Evolutionary conservation across 2,888 invertebrate species (phyloP).

Genomic region (Trichogramma evanescens): DNA sequence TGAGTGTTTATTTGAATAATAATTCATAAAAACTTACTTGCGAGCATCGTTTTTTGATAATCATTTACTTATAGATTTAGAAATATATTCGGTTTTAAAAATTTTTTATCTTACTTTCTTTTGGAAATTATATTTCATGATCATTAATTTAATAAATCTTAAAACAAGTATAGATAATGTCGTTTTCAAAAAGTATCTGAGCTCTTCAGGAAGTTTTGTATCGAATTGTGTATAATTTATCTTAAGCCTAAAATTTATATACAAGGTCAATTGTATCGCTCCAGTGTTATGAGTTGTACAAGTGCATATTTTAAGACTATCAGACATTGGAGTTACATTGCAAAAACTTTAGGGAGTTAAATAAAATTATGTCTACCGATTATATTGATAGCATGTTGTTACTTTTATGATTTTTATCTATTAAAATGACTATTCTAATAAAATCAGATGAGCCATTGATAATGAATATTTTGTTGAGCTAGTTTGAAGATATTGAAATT

Average conservation of each 20-base stretch:
- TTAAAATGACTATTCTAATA: constrained; percentile 28
- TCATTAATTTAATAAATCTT: no score
- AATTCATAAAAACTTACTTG: background rate
- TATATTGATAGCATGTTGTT: constrained; percentile 30
- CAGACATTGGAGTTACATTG: constrained; percentile 11
- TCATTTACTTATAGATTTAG: no score
- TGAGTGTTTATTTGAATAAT: constrained; percentile 12
- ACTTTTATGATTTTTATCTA: constrained; percentile 32
- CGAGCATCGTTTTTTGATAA: no score
- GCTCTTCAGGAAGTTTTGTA: no score
- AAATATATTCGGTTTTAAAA: no score
- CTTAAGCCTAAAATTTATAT: no score
- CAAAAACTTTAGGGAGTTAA: constrained; percentile 18
- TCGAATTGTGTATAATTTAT: no score
- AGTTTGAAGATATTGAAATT: background rate
- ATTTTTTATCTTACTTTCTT: no score
- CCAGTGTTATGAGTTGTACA: constrained; percentile 17
- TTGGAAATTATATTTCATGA: no score
- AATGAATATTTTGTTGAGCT: no score
- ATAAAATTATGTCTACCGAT: constrained; percentile 26
- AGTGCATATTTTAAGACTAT: constrained; percentile 10
- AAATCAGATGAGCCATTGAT: constrained; percentile 3
- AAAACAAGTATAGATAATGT: no score
- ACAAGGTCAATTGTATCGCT: constrained; percentile 5
- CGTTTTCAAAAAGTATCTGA: no score